These are phyloP conservation scores for Tachystola acroxantha DNA, from an alignment of 2,888 invertebrate genomes.

Conservation along the genomic window DNA sequence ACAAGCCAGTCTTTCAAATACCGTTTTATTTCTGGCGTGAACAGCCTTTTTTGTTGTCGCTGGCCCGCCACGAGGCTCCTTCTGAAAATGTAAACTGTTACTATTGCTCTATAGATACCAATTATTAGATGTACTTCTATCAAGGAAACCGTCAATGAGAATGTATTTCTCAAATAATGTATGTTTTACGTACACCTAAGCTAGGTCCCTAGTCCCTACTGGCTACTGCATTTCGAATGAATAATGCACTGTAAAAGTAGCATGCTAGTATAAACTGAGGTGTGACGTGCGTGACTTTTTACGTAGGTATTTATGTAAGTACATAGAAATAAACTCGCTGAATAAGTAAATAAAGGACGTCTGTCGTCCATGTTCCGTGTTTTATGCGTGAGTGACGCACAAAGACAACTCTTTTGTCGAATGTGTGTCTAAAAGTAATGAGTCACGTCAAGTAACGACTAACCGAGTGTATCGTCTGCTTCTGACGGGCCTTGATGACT, in stretches of 20 bases:
- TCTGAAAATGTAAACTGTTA: constrained; percentile 55
- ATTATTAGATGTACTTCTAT: neutral
- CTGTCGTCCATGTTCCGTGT: constrained; percentile 17
- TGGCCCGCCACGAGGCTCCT: constrained; percentile 78
- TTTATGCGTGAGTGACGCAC: constrained; percentile 51
- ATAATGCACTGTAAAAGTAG: too few species aligned
- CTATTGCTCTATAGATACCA: neutral
- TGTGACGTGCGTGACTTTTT: too few species aligned
- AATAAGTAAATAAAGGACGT: constrained; percentile 28
- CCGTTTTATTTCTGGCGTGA: constrained; percentile 88
- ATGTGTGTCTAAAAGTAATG: constrained; percentile 48
- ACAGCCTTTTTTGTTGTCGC: constrained; percentile 84
- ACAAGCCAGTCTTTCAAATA: constrained; percentile 88
- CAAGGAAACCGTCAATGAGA: too few species aligned
- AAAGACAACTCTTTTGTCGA: constrained; percentile 57
- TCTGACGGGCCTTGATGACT: constrained; percentile 81
- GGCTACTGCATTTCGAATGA: too few species aligned
- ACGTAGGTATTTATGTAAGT: too few species aligned
- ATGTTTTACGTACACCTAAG: too few species aligned
- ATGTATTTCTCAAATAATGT: too few species aligned
- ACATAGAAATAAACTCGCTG: constrained; percentile 9
- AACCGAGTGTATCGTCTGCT: constrained; percentile 86
- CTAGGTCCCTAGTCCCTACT: too few species aligned
- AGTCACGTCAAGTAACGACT: constrained; percentile 53
- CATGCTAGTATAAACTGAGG: too few species aligned